Percentiles rank a stretch among this genome's conserved stretches.
Conservation (phyloP, 2,888 invertebrate genomes). For the Lochmaea crataegi region DNA sequence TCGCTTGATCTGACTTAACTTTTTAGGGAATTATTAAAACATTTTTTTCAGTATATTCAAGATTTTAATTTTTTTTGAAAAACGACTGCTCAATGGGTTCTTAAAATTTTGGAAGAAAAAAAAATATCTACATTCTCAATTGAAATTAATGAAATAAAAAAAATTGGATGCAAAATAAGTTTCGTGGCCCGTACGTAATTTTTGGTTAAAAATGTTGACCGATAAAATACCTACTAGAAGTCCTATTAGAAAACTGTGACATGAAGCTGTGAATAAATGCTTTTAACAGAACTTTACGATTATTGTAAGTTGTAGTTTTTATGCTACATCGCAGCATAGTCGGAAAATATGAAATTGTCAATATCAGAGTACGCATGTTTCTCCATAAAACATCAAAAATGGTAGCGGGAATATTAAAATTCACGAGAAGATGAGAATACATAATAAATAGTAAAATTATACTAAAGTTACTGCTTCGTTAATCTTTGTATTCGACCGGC, state of each 20-base stretch:
- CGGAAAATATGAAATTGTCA: not conserved
- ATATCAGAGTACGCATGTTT: not conserved
- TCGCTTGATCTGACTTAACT: no score
- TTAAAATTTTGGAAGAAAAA: constrained; percentile 8
- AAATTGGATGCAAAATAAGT: not conserved
- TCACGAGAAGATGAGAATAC: constrained; percentile 1
- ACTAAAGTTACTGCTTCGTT: not conserved
- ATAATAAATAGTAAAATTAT: not conserved
- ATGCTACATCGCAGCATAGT: not conserved
- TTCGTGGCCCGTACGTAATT: not conserved
- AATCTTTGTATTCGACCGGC: not conserved
- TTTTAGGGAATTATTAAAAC: not conserved
- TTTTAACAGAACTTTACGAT: not conserved
- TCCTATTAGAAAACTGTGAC: not conserved
- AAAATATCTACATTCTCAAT: not conserved
- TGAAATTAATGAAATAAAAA: constrained; percentile 6
- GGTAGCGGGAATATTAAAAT: not conserved
- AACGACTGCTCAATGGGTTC: constrained; percentile 9
- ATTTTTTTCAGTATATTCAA: not conserved
- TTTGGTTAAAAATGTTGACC: no score
- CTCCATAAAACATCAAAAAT: not conserved
- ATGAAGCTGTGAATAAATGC: not conserved
- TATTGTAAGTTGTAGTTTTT: not conserved
- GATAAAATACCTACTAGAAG: no score
- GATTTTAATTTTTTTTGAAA: not conserved